Percentiles rank a stretch among this genome's conserved stretches.
These are phyloP conservation scores for Drosophila yakuba DNA, from an alignment of 1,140 invertebrate genomes.

Conservation along the genomic window DNA sequence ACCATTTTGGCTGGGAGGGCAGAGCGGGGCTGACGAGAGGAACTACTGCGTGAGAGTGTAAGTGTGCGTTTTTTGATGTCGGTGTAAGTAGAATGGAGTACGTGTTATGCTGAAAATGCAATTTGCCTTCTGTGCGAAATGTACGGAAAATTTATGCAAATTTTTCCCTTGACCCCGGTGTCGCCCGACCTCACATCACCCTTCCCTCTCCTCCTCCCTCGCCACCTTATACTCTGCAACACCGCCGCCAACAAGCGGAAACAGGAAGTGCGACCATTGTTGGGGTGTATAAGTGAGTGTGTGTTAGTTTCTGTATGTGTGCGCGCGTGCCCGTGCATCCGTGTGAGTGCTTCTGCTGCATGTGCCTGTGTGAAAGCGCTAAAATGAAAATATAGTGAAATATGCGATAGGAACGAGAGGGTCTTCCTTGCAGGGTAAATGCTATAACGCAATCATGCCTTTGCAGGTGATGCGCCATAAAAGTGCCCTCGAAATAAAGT, in stretches of 20 bases:
- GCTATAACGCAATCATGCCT: conserved; percentile 4
- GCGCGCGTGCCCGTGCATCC: conserved; percentile 26
- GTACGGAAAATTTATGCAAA: conserved; percentile 82
- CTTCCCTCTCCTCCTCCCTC: not conserved
- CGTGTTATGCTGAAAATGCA: conserved; percentile 82
- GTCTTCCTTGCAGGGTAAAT: not conserved
- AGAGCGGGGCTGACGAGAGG: not conserved
- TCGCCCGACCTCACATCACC: conserved; percentile 10
- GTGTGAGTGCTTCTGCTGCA: conserved; percentile 24
- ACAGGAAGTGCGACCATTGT: conserved; percentile 77
- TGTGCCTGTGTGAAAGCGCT: conserved; percentile 46
- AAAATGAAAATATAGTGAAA: conserved; percentile 80
- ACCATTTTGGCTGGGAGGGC: conserved; percentile 41
- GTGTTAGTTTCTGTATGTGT: conserved; percentile 4
- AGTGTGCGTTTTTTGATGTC: conserved; percentile 4
- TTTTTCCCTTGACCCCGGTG: conserved; percentile 68
- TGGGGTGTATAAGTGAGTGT: conserved; percentile 13
- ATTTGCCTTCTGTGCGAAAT: conserved; percentile 81
- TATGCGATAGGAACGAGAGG: conserved; percentile 52
- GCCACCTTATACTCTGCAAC: conserved; percentile 16
- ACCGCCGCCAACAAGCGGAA: conserved; percentile 68
- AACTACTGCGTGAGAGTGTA: conserved; percentile 49
- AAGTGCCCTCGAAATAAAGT: not conserved
- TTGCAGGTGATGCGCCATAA: not conserved
- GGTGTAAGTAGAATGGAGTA: conserved; percentile 76